phyloP scores from a whole-genome alignment of 2,888 invertebrate species.

The Parascotia fuliginaria region DNA sequence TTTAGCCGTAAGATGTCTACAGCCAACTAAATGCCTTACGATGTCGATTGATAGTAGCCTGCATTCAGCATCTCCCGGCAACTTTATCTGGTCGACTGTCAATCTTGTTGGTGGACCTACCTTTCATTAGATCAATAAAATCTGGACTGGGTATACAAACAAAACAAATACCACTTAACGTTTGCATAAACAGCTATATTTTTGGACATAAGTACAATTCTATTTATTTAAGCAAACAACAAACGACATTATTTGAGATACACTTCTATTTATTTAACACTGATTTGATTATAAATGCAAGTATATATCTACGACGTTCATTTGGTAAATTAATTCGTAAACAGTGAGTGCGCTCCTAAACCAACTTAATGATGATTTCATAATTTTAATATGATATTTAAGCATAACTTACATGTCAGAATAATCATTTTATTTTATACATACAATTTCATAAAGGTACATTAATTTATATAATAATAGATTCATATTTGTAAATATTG shows the following conservation, averaged over 20 bases:
- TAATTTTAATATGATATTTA: neutral
- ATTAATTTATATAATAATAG: too few species aligned
- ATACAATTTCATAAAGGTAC: too few species aligned
- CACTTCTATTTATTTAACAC: neutral
- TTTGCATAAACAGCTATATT: conserved; percentile 39
- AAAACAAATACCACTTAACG: conserved; percentile 5
- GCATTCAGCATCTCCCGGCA: too few species aligned
- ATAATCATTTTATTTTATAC: too few species aligned
- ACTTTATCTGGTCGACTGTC: too few species aligned
- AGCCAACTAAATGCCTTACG: too few species aligned
- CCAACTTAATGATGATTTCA: neutral
- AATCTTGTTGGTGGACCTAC: too few species aligned
- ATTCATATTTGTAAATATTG: too few species aligned
- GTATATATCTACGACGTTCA: neutral
- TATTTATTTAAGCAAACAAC: conserved; percentile 31
- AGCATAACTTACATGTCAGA: neutral
- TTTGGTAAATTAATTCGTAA: neutral
- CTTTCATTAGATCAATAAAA: too few species aligned
- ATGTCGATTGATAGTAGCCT: too few species aligned
- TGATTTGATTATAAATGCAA: neutral
- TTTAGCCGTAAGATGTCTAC: too few species aligned
- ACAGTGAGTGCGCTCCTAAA: neutral
- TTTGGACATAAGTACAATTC: conserved; percentile 38
- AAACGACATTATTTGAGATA: conserved; percentile 15
- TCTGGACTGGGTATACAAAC: too few species aligned